Conservation (phyloP, 1,140 invertebrate species). For the Telenomus remus region DNA sequence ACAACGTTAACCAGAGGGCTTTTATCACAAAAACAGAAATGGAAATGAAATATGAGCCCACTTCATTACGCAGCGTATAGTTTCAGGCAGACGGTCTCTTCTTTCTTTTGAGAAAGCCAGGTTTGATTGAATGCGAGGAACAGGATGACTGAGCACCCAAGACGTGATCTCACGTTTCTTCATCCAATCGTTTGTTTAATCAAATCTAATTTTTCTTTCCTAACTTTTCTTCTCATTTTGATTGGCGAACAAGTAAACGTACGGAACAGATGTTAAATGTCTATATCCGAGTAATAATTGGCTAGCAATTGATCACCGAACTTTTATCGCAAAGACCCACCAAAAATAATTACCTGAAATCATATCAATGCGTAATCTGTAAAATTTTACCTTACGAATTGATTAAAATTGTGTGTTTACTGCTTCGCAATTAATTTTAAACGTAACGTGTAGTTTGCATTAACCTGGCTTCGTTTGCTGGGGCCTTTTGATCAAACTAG, state of each 20-base stretch:
- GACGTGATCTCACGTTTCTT: slow-evolving; percentile 59
- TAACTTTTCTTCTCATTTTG: neutral
- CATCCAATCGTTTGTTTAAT: slow-evolving; percentile 64
- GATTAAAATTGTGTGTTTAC: slow-evolving; percentile 59
- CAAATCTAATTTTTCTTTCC: slow-evolving; percentile 39
- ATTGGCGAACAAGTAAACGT: too few species aligned
- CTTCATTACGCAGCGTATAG: slow-evolving; percentile 67
- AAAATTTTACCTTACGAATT: slow-evolving; percentile 53
- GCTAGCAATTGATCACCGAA: slow-evolving; percentile 12
- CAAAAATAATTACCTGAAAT: slow-evolving; percentile 51
- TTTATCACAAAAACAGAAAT: slow-evolving; percentile 46
- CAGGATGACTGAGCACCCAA: slow-evolving; percentile 34
- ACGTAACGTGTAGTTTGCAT: too few species aligned
- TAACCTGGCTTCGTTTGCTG: too few species aligned
- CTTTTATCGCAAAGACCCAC: slow-evolving; percentile 17
- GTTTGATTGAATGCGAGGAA: slow-evolving; percentile 68
- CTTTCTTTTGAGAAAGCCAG: slow-evolving; percentile 60
- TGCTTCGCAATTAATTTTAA: slow-evolving; percentile 52
- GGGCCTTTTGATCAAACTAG: too few species aligned
- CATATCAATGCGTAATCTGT: slow-evolving; percentile 64
- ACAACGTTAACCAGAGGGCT: neutral
- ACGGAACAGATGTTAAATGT: too few species aligned
- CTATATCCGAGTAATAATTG: neutral
- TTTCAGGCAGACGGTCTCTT: slow-evolving; percentile 62
- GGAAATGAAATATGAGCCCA: slow-evolving; percentile 52